These are phyloP conservation scores for Arctopsyche grandis DNA, from an alignment of 1,140 invertebrate genomes.

Conservation along the genomic window DNA sequence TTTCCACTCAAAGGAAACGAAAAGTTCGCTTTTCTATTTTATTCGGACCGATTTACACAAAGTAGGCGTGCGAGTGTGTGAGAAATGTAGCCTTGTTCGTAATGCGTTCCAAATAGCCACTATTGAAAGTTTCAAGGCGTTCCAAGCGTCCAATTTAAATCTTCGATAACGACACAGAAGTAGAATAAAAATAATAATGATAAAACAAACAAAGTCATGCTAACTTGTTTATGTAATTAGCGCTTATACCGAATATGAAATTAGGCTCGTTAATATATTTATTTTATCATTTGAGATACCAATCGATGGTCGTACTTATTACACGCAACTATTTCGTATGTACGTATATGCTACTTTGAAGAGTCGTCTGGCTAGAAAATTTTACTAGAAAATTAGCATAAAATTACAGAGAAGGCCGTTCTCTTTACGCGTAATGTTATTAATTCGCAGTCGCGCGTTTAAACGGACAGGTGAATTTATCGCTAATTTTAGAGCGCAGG, in stretches of 20 bases:
- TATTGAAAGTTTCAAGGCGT: too few species aligned
- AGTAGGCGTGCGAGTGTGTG: background rate
- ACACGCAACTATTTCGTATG: background rate
- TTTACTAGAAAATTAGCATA: background rate
- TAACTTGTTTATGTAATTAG: too few species aligned
- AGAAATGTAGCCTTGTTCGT: too few species aligned
- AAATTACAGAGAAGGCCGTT: background rate
- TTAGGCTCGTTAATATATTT: too few species aligned
- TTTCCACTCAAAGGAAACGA: constrained; percentile 6
- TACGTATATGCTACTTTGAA: background rate
- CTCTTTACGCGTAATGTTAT: background rate
- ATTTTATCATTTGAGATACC: background rate
- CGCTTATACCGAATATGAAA: too few species aligned
- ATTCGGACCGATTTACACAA: constrained; percentile 2
- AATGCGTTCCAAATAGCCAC: too few species aligned
- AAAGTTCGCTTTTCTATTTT: constrained; percentile 1
- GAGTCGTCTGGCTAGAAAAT: background rate
- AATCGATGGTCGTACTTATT: background rate
- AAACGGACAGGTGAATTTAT: background rate
- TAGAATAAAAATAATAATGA: background rate
- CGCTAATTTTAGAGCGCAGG: constrained; percentile 13
- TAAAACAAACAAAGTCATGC: too few species aligned
- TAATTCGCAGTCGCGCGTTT: too few species aligned
- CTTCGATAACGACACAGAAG: background rate
- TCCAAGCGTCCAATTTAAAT: background rate